A percentile compares a stretch with the other conserved stretches of the same genome.
phyloP scores from a whole-genome alignment of 2,888 invertebrate genomes.

The Drosophila setosimentum region DNA sequence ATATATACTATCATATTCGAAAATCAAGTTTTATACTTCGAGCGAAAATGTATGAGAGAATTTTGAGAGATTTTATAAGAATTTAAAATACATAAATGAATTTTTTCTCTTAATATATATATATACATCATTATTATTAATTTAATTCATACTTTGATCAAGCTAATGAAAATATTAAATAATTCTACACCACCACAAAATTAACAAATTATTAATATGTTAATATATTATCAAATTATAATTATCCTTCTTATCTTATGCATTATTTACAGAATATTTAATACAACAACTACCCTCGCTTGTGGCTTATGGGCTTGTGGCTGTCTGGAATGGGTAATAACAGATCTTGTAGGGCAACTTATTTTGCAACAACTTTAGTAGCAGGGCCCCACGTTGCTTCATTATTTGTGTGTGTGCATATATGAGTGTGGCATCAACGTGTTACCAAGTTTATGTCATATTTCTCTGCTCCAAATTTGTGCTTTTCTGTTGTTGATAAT shows the following conservation, averaged over 20 bases:
- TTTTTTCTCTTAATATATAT: too few species aligned
- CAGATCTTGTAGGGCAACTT: constrained; percentile 9
- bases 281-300: constrained; percentile 29
- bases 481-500: constrained; percentile 28
- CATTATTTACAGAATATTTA: constrained; percentile 1
- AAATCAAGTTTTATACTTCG: background rate
- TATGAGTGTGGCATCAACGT: constrained; percentile 39
- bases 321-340: background rate
- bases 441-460: constrained; percentile 67
- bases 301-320: constrained; percentile 1
- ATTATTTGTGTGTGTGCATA: constrained; percentile 41
- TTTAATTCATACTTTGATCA: background rate
- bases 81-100: background rate
- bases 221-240: background rate
- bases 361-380: constrained; percentile 39
- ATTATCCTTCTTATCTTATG: background rate
- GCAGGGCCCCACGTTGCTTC: constrained; percentile 48
- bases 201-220: background rate
- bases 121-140: too few species aligned
- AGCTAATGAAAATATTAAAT: background rate
- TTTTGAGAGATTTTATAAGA: background rate
- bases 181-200: background rate
- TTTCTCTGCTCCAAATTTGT: constrained; percentile 44
- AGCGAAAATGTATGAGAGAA: background rate
- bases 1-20: background rate